phyloP scores from a whole-genome alignment of 2,888 invertebrate genomes.

The Eupithecia abbreviata region DNA sequence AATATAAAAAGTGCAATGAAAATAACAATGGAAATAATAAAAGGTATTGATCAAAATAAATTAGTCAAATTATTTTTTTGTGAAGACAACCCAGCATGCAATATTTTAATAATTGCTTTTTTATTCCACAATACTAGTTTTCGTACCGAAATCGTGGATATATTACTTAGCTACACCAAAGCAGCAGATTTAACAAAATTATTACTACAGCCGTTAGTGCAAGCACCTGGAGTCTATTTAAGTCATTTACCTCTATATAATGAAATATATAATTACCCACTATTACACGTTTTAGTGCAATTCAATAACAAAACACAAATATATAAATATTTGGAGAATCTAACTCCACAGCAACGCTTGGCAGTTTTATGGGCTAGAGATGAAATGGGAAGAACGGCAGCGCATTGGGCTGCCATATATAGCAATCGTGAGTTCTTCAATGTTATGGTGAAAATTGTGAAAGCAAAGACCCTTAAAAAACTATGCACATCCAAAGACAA shows the following conservation, averaged over 20 bases:
- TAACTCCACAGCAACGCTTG: constrained; percentile 14
- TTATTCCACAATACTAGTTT: not conserved
- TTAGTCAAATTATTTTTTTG: constrained; percentile 20
- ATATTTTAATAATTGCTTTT: constrained; percentile 13
- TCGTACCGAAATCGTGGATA: not conserved
- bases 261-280: not conserved
- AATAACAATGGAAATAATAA: constrained; percentile 17
- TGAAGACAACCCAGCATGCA: constrained; percentile 10
- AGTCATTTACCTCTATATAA: not conserved
- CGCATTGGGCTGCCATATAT: constrained; percentile 19
- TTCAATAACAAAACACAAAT: not conserved
- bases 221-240: not conserved
- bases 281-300: constrained; percentile 12
- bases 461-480: constrained; percentile 8
- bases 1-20: constrained; percentile 12
- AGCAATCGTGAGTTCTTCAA: constrained; percentile 17
- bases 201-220: not conserved
- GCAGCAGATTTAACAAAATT: constrained; percentile 11
- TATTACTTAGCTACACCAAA: constrained; percentile 7
- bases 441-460: constrained; percentile 1
- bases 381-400: constrained; percentile 4
- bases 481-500: constrained; percentile 17
- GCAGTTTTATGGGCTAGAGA: constrained; percentile 16
- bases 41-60: constrained; percentile 11
- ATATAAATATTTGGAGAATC: constrained; percentile 15